Evolutionary conservation across 2,888 invertebrate species (phyloP).

Genomic region (Ichneumon xanthorius): DNA sequence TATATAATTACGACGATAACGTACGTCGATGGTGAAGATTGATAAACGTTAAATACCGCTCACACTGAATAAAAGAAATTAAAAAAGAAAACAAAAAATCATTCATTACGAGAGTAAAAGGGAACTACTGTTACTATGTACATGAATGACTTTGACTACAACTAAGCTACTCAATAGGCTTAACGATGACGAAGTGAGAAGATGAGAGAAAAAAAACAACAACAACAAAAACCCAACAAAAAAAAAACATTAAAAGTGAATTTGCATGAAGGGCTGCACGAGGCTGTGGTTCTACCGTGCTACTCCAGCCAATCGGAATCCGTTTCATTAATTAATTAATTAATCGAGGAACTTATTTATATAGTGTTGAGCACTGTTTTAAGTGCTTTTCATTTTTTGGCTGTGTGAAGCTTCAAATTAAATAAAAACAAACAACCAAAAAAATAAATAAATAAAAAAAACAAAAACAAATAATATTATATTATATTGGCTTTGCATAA

Average conservation of each 20-base stretch:
- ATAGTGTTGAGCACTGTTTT: conserved; percentile 89
- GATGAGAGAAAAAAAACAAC: conserved; percentile 60
- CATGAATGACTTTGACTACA: conserved; percentile 72
- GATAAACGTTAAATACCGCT: conserved; percentile 70
- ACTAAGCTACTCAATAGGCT: conserved; percentile 74
- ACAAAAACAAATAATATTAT: conserved; percentile 73
- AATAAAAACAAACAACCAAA: conserved; percentile 72
- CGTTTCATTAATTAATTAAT: conserved; percentile 79
- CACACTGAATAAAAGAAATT: conserved; percentile 66
- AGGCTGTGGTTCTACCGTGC: conserved; percentile 75
- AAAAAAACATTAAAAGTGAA: conserved; percentile 54
- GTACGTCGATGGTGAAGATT: conserved; percentile 63
- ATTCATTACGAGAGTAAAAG: conserved; percentile 76
- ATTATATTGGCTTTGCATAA: conserved; percentile 73
- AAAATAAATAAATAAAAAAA: conserved; percentile 65
- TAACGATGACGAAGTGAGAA: conserved; percentile 66
- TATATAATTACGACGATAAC: conserved; percentile 69
- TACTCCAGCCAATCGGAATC: conserved; percentile 79
- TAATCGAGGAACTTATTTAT: conserved; percentile 85
- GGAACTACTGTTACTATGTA: conserved; percentile 71
- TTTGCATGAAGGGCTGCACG: conserved; percentile 71
- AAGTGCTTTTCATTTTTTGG: conserved; percentile 89
- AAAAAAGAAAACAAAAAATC: conserved; percentile 70
- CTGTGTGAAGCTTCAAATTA: conserved; percentile 87
- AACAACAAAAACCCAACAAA: conserved; percentile 24